These are phyloP conservation scores for Muntiacus muntjak DNA, from an alignment of 2,113 vertebrate species.

Conservation along the genomic window DNA sequence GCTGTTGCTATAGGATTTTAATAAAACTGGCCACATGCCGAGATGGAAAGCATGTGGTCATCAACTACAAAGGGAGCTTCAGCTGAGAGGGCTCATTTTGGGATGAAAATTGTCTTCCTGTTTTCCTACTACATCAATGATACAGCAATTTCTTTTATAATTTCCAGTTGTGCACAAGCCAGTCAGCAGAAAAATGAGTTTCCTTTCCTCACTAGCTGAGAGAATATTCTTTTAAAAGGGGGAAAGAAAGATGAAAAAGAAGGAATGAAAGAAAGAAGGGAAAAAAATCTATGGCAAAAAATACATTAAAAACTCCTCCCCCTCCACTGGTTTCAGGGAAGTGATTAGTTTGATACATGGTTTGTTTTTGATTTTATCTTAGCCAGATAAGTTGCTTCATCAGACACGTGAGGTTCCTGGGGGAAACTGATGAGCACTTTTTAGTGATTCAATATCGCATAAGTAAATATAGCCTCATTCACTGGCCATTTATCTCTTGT, in stretches of 20 bases:
- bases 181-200: constrained; percentile 72
- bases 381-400: background rate
- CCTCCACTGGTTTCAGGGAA: background rate
- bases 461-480: background rate
- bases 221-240: constrained; percentile 54
- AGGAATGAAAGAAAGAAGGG: background rate
- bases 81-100: constrained; percentile 70
- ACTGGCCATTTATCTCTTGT: background rate
- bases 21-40: constrained; percentile 58
- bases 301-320: background rate
- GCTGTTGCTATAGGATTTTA: constrained; percentile 64
- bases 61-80: constrained; percentile 66
- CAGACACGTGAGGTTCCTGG: background rate
- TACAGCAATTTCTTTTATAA: constrained; percentile 72
- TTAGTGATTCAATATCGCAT: background rate
- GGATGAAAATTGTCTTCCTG: constrained; percentile 67
- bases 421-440: background rate
- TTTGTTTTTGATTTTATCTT: background rate
- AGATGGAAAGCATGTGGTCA: constrained; percentile 67
- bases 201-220: constrained; percentile 49
- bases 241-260: background rate
- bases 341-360: background rate
- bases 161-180: constrained; percentile 67
- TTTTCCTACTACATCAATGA: constrained; percentile 72
- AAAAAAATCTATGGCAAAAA: constrained; percentile 27